phyloP scores from a whole-genome alignment of 2,113 vertebrate genomes.

The Ammodytes dubius region DNA sequence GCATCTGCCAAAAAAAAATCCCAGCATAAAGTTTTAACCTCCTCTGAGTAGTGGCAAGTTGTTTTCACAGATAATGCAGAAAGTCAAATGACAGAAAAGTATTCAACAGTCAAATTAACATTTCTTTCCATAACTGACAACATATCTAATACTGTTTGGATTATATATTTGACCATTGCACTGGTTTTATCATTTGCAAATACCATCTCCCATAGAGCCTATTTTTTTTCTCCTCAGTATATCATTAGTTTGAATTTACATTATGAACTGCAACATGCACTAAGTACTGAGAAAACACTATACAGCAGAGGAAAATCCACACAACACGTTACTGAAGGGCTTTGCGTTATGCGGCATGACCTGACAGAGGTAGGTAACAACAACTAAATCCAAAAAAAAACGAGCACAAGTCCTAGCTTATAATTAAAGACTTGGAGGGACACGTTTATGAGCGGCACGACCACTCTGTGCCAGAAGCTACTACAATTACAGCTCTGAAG shows the following conservation, averaged over 20 bases:
- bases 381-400: constrained; percentile 66
- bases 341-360: constrained; percentile 54
- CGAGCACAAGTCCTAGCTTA: constrained; percentile 71
- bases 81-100: not conserved
- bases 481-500: constrained; percentile 67
- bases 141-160: not conserved
- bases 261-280: constrained; percentile 70
- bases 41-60: not conserved
- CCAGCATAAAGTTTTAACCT: constrained; percentile 54
- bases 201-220: constrained; percentile 18
- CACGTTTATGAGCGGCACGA: constrained; percentile 65
- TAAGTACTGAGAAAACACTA: constrained; percentile 45
- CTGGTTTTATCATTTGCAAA: constrained; percentile 7
- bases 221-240: constrained; percentile 12
- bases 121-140: not conserved
- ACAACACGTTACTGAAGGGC: constrained; percentile 60
- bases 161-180: not conserved
- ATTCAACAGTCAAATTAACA: not conserved
- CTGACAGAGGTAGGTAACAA: constrained; percentile 78
- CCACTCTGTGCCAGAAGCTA: constrained; percentile 68
- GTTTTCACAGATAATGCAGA: constrained; percentile 7
- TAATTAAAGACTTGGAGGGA: constrained; percentile 71
- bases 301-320: constrained; percentile 60
- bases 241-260: constrained; percentile 31
- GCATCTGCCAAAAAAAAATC: not conserved